phyloP scores from a whole-genome alignment of 2,888 invertebrate genomes.

The Eurois occulta region DNA sequence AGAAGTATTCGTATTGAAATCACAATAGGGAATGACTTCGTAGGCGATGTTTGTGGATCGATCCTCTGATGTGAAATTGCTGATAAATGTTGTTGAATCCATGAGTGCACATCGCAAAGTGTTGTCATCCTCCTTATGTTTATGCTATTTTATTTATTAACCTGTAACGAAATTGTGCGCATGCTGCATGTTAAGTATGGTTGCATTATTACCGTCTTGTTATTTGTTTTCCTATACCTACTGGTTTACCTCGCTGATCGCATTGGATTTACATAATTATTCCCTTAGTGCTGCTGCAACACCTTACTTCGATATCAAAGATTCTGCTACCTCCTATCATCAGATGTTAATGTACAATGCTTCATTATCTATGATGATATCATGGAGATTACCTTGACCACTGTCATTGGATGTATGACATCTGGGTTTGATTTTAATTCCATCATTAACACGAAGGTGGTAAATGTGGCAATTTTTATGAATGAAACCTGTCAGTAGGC shows the following conservation, averaged over 20 bases:
- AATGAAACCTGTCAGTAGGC: slow-evolving; percentile 17
- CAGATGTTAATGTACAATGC: slow-evolving; percentile 3
- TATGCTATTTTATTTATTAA: slow-evolving; percentile 37
- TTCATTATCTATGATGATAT: background rate
- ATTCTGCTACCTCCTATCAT: slow-evolving; percentile 16
- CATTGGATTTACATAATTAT: slow-evolving; percentile 57
- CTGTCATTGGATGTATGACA: background rate
- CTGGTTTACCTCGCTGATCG: slow-evolving; percentile 50
- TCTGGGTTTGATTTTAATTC: slow-evolving; percentile 1
- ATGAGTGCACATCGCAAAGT: slow-evolving; percentile 10
- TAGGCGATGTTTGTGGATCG: slow-evolving; percentile 24
- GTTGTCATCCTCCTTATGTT: slow-evolving; percentile 23
- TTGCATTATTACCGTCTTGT: slow-evolving; percentile 51
- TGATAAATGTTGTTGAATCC: slow-evolving; percentile 14
- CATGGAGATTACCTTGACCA: slow-evolving; percentile 2
- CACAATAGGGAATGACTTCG: slow-evolving; percentile 12
- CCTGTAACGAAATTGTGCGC: slow-evolving; percentile 34
- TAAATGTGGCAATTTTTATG: slow-evolving; percentile 38
- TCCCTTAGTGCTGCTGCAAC: slow-evolving; percentile 24
- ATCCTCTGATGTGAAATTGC: slow-evolving; percentile 5
- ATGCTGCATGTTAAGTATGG: slow-evolving; percentile 39
- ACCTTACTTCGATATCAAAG: slow-evolving; percentile 14
- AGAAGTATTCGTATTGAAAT: slow-evolving; percentile 47
- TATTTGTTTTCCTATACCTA: slow-evolving; percentile 49
- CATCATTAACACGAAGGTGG: slow-evolving; percentile 2